These are phyloP conservation scores for Ips typographus DNA, from an alignment of 1,140 invertebrate species.

Conservation along the genomic window DNA sequence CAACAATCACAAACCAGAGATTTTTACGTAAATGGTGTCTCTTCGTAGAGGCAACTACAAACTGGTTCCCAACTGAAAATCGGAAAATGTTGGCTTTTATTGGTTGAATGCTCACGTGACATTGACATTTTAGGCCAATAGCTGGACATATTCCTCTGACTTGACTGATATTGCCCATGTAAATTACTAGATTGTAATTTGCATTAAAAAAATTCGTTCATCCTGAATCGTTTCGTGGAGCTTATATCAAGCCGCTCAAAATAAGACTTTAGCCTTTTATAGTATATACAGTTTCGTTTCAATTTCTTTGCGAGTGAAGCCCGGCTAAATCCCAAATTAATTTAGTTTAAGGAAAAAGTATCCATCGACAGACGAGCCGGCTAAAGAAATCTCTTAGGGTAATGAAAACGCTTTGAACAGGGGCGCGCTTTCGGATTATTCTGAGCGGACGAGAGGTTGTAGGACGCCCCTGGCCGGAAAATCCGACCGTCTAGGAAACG, in stretches of 20 bases:
- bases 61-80: no score
- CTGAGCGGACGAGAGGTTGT: not conserved
- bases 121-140: no score
- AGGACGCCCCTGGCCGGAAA: not conserved
- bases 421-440: not conserved
- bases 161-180: no score
- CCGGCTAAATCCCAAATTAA: constrained; percentile 32
- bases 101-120: no score
- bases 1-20: no score
- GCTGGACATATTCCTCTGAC: no score
- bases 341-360: constrained; percentile 30
- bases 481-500: constrained; percentile 8
- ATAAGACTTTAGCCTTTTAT: constrained; percentile 12
- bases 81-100: no score
- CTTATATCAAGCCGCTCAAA: constrained; percentile 16
- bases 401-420: constrained; percentile 21
- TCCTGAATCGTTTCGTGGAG: constrained; percentile 4
- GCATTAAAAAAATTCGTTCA: not conserved
- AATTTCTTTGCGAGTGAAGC: constrained; percentile 21
- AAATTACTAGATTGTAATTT: no score
- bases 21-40: no score
- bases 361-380: constrained; percentile 27
- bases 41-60: no score
- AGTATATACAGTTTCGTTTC: constrained; percentile 24
- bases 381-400: constrained; percentile 34